A percentile compares a stretch with the other conserved stretches of the same genome.
These are phyloP conservation scores for Ceriagrion tenellum DNA, from an alignment of 2,888 invertebrate genomes.

Conservation along the genomic window DNA sequence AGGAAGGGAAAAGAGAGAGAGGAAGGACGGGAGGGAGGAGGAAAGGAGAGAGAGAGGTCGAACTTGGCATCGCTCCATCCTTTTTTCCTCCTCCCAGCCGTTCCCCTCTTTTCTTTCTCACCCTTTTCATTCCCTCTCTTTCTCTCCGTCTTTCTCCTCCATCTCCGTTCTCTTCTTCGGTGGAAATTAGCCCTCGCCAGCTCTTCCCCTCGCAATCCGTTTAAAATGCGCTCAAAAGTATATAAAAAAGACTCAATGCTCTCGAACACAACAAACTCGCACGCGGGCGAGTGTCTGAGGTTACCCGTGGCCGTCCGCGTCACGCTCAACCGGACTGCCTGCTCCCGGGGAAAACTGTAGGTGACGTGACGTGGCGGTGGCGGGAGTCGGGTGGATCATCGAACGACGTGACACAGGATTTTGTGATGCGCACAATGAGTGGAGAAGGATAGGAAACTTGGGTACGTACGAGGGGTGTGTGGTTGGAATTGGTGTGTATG, in stretches of 20 bases:
- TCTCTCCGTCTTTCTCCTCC: neutral
- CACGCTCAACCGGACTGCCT: neutral
- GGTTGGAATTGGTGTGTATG: neutral
- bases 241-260: neutral
- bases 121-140: neutral
- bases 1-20: neutral
- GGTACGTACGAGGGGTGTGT: neutral
- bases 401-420: neutral
- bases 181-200: constrained; percentile 62
- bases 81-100: constrained; percentile 19
- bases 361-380: neutral
- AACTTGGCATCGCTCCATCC: constrained; percentile 33
- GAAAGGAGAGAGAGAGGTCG: neutral
- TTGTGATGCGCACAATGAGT: neutral
- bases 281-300: neutral
- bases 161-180: constrained; percentile 33
- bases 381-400: neutral
- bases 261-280: neutral
- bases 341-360: neutral
- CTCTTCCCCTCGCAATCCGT: constrained; percentile 51
- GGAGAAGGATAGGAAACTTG: neutral
- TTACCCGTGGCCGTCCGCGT: neutral
- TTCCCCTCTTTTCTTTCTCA: neutral
- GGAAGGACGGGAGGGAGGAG: neutral
- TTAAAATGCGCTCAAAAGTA: constrained; percentile 42